These are phyloP conservation scores for Allobates femoralis DNA, from an alignment of 2,797 vertebrate species.

Conservation along the genomic window DNA sequence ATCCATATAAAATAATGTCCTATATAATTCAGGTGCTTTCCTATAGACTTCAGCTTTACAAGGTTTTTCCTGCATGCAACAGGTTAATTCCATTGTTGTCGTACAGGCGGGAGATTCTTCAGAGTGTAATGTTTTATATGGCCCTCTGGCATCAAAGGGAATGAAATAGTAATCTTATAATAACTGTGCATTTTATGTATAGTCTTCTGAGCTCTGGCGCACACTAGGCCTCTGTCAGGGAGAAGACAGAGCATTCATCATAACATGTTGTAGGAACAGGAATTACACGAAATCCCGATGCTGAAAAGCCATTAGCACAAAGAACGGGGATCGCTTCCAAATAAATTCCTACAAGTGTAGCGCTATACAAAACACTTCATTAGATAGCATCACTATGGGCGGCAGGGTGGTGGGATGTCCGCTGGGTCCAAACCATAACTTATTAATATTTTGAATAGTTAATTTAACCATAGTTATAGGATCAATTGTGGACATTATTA, in stretches of 20 bases:
- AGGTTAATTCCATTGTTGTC: constrained; percentile 42
- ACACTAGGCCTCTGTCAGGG: constrained; percentile 34
- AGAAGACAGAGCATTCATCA: constrained; percentile 50
- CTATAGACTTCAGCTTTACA: background rate
- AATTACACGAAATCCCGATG: constrained; percentile 40
- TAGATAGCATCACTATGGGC: constrained; percentile 25
- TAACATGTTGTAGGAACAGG: constrained; percentile 42
- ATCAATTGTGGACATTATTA: background rate
- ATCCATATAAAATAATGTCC: background rate
- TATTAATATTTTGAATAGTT: background rate
- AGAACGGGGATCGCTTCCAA: constrained; percentile 14
- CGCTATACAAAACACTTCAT: constrained; percentile 33
- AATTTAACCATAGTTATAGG: background rate
- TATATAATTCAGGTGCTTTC: constrained; percentile 1
- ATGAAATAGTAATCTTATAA: constrained; percentile 58
- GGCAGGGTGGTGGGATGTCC: background rate
- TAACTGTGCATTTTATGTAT: constrained; percentile 58
- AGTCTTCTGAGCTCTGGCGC: constrained; percentile 12
- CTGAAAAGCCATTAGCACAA: constrained; percentile 44
- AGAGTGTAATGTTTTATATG: constrained; percentile 46
- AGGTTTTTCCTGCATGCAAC: background rate
- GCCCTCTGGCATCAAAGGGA: constrained; percentile 53
- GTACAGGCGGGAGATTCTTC: constrained; percentile 4
- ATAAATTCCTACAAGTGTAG: background rate
- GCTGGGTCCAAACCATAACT: background rate